Evolutionary conservation across 2,888 invertebrate species (phyloP).

Genomic region (Tineola bisselliella): DNA sequence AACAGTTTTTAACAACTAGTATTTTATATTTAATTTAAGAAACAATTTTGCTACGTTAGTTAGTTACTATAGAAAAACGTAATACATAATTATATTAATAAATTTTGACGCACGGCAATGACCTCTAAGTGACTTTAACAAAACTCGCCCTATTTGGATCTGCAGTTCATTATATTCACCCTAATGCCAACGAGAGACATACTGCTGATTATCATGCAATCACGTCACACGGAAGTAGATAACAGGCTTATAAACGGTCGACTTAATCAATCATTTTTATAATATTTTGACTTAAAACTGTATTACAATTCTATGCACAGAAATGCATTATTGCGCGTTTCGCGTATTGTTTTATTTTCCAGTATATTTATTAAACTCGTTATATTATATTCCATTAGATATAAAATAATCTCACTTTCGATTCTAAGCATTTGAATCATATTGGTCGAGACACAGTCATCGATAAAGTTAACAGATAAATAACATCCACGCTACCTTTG

Average conservation of each 20-base stretch:
- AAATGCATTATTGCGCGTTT: too few species aligned
- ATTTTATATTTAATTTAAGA: too few species aligned
- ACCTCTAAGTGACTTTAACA: not conserved
- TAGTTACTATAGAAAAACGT: too few species aligned
- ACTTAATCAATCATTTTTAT: not conserved
- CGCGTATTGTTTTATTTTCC: too few species aligned
- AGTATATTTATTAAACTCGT: too few species aligned
- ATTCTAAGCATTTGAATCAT: not conserved
- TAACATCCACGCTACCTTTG: conserved; percentile 4
- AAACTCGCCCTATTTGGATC: not conserved
- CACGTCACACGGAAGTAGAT: not conserved
- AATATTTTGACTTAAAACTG: not conserved
- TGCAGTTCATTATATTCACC: conserved; percentile 2
- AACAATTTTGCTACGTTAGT: too few species aligned
- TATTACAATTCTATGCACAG: too few species aligned
- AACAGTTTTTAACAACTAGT: too few species aligned
- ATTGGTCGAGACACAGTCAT: not conserved
- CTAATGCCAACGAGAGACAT: not conserved
- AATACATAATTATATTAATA: too few species aligned
- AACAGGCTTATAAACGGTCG: not conserved
- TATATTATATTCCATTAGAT: too few species aligned
- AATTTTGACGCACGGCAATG: not conserved
- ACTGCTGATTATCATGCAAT: conserved; percentile 7
- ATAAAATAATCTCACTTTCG: not conserved
- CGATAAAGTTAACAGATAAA: conserved; percentile 13